Base-by-base conservation (phyloP, 1,140 invertebrate species). In the Aphelinus atriplicis region DNA sequence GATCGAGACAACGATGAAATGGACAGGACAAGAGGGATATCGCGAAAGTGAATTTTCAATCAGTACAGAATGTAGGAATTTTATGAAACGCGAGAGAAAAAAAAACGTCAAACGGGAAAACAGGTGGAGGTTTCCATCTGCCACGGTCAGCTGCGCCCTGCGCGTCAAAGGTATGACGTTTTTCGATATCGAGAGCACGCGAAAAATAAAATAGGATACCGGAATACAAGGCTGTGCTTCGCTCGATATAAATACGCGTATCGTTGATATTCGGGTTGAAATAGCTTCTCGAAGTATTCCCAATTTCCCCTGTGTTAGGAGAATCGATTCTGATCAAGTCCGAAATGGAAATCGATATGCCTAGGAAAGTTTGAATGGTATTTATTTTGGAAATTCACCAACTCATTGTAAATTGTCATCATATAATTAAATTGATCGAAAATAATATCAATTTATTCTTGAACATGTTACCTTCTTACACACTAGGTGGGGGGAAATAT, bases 161-260 rank as follows among this genome's bases (percentile, higher is more conserved):
- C 57, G 69, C 76, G 76, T 80, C 81, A 81, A 82, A 83, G 78
- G 79, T 61, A 65, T 77, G 79, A 78, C 76, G 78, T 82, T 83
- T 72, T 83, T 83, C 79, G 79, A 81, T 82, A 82, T 83, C 80
- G 74, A 79, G 78, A 81, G 26, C 26, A 80, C 76, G 68, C 42
- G 53, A 71, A 63, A 55, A 75, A 45, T 63, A 62, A 64, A 55
- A 56, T 45, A 7, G 53, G n/a, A n/a, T n/a, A 45, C 48, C 50
- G 5, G 57, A 71, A 71, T 53, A 46, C 51, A 55, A 10, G 48
- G 42, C 5, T 10, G 7, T 51, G 47, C 62, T 64, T 6, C 46
- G 55, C 42, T 1, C 43, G 45, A 68, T 68, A 58, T 46, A 58
- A 26, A 57, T 47, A 68, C 26, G 26, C 26, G 26, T 26, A 26